Percentiles rank a stretch among this genome's conserved stretches.
phyloP scores from a whole-genome alignment of 2,113 vertebrate species.

The Megaleporinus macrocephalus region DNA sequence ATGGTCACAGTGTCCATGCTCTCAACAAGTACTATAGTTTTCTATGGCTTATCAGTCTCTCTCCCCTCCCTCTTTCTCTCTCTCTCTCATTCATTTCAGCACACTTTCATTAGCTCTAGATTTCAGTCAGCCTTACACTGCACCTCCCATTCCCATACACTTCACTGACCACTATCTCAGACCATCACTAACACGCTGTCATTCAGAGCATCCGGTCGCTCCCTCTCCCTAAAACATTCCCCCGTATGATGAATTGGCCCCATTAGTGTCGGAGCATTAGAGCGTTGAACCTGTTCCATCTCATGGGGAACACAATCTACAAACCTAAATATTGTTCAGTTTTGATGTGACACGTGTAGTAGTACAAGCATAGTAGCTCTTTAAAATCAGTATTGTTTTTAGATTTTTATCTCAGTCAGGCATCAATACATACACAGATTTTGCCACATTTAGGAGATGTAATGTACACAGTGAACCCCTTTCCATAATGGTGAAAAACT shows the following conservation, averaged over 20 bases:
- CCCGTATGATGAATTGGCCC: slow-evolving; percentile 3
- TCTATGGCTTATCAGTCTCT: too few relatives aligned
- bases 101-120: slow-evolving; percentile 46
- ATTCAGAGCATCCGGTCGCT: slow-evolving; percentile 16
- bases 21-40: too few relatives aligned
- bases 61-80: too few relatives aligned
- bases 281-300: not conserved
- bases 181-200: slow-evolving; percentile 26
- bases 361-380: too few relatives aligned
- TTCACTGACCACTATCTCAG: slow-evolving; percentile 28
- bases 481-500: too few relatives aligned
- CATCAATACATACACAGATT: too few relatives aligned
- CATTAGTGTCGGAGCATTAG: not conserved
- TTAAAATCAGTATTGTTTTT: too few relatives aligned
- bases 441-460: too few relatives aligned
- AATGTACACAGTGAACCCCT: too few relatives aligned
- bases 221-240: slow-evolving; percentile 1
- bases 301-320: not conserved
- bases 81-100: slow-evolving; percentile 37
- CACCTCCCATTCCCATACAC: slow-evolving; percentile 25
- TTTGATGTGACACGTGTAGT: too few relatives aligned
- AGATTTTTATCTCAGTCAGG: too few relatives aligned
- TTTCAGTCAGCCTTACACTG: not conserved
- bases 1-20: too few relatives aligned
- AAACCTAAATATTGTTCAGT: not conserved